Evolutionary conservation across 2,797 vertebrate genomes (phyloP).

Genomic region (Pempheris klunzingeri): DNA sequence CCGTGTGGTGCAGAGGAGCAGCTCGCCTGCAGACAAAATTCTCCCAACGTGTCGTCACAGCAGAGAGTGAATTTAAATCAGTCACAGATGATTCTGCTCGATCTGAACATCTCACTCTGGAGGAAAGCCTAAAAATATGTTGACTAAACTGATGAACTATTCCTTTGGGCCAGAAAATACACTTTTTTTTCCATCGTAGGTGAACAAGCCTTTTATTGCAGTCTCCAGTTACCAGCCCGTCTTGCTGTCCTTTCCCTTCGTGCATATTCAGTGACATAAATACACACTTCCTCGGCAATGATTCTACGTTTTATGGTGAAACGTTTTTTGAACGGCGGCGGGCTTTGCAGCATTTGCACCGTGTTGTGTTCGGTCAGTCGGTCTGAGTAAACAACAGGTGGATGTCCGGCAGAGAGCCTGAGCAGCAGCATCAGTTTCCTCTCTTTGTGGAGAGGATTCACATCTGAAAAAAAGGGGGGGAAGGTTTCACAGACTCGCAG

Average conservation of each 20-base stretch:
- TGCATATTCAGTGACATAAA: not conserved
- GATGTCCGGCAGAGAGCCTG: conserved; percentile 27
- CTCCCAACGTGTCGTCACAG: not conserved
- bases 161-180: too few relatives aligned
- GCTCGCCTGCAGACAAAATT: not conserved
- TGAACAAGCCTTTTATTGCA: too few relatives aligned
- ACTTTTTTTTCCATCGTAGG: too few relatives aligned
- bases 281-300: not conserved
- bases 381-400: conserved; percentile 62
- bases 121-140: too few relatives aligned
- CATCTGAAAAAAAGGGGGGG: conserved; percentile 8
- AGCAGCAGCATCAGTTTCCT: conserved; percentile 59
- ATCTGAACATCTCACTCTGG: too few relatives aligned
- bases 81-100: not conserved
- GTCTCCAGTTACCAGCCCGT: too few relatives aligned
- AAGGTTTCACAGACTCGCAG: conserved; percentile 33
- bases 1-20: not conserved
- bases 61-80: not conserved
- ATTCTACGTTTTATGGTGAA: not conserved
- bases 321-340: conserved; percentile 6
- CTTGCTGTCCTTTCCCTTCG: too few relatives aligned
- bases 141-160: too few relatives aligned
- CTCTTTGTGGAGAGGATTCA: conserved; percentile 55
- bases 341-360: conserved; percentile 7
- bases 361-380: not conserved